phyloP scores from a whole-genome alignment of 1,140 invertebrate species.

The Bicyclus anynana region DNA sequence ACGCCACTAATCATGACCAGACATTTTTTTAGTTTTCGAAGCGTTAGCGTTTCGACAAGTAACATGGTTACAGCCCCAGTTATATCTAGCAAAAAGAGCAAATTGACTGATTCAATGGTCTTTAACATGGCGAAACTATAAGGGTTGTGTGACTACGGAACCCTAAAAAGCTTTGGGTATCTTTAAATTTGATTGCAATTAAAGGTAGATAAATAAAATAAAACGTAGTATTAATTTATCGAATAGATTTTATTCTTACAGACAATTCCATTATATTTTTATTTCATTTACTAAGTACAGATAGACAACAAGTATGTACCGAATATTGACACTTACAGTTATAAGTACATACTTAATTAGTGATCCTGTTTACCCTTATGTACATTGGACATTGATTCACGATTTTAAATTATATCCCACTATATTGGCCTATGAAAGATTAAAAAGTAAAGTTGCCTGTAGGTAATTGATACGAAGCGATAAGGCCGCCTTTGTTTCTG shows the following conservation, averaged over 20 bases:
- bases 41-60: too few species aligned
- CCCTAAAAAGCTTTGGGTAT: too few species aligned
- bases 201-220: slow-evolving; percentile 23
- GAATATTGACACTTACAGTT: slow-evolving; percentile 62
- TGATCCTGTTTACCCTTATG: slow-evolving; percentile 34
- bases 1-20: too few species aligned
- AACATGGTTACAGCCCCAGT: too few species aligned
- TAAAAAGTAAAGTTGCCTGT: background rate
- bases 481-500: too few species aligned
- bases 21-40: too few species aligned
- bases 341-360: slow-evolving; percentile 45
- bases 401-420: background rate
- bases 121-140: too few species aligned
- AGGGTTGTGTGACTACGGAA: too few species aligned
- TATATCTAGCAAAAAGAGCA: too few species aligned
- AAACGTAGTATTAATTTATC: slow-evolving; percentile 38
- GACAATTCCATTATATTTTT: slow-evolving; percentile 74
- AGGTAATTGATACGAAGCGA: too few species aligned
- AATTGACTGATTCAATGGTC: too few species aligned
- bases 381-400: slow-evolving; percentile 27
- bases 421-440: background rate
- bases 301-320: slow-evolving; percentile 57
- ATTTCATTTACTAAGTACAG: slow-evolving; percentile 62
- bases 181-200: too few species aligned
- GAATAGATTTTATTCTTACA: slow-evolving; percentile 72